Percentiles rank a stretch among this genome's conserved stretches.
phyloP scores from a whole-genome alignment of 1,140 invertebrate genomes.

The Brachionus rubens region DNA sequence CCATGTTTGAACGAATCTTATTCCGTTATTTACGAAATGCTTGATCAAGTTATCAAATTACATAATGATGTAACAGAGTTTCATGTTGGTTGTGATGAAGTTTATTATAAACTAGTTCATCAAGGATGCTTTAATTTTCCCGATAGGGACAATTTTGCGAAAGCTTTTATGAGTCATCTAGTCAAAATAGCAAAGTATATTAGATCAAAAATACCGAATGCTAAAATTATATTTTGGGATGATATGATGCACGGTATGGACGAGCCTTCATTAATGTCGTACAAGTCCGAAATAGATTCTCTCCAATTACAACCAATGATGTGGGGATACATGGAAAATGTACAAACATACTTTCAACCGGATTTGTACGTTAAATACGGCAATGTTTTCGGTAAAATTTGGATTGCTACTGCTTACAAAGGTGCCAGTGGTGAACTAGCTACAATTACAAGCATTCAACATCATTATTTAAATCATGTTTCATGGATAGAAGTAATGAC shows the following conservation, averaged over 20 bases:
- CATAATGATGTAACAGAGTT: constrained; percentile 62
- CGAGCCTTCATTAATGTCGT: constrained; percentile 50
- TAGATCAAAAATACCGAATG: constrained; percentile 58
- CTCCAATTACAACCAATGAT: constrained; percentile 62
- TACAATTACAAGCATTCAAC: constrained; percentile 66
- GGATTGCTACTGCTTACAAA: constrained; percentile 88
- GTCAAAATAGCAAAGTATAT: constrained; percentile 59
- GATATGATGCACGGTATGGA: constrained; percentile 79
- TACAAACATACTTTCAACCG: constrained; percentile 59
- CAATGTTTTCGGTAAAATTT: constrained; percentile 77
- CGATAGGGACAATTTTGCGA: neutral
- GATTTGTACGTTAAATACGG: constrained; percentile 70
- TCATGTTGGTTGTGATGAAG: constrained; percentile 68
- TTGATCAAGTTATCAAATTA: constrained; percentile 72
- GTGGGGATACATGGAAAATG: constrained; percentile 63
- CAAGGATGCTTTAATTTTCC: neutral
- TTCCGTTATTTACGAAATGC: constrained; percentile 64
- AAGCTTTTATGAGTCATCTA: constrained; percentile 56
- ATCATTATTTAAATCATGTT: constrained; percentile 71
- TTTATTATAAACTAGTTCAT: constrained; percentile 48
- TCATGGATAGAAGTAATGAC: constrained; percentile 70
- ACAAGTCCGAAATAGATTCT: constrained; percentile 61
- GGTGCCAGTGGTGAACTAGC: constrained; percentile 68
- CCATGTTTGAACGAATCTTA: constrained; percentile 17
- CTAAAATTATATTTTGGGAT: constrained; percentile 80